Evolutionary conservation across 2,113 vertebrate species (phyloP), one percentile per base, ranked within the genome.

Genomic region (Thalassoma bifasciatum): DNA sequence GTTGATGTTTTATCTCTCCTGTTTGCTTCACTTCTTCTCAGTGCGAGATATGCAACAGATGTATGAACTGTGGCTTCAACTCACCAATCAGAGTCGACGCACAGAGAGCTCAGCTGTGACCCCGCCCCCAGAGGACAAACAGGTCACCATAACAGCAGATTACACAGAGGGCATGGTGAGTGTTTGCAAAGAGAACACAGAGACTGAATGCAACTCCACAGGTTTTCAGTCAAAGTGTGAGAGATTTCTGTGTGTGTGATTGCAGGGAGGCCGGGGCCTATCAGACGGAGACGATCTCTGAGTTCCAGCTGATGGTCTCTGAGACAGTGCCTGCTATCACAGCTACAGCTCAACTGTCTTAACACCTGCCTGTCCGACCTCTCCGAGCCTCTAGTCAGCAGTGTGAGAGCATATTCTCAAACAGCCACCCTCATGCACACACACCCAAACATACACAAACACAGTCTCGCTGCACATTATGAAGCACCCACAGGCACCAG

Each of bases 41-140:
- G 98, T 99, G 91, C 93, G 98, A 84, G 98, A 99, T 92, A 99
- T 99, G 95, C 97, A 99, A 88, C 96, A 98, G 94, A 96, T 97
- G 90, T 99, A 98, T 3, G 98, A 99, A 86, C 95, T 99, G 94
- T 98, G 97, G 97, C 94, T 98, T 72, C 97, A 97, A 75, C 95
- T 97, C 64, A 98, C 97, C 92, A 97, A 96, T 90, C 95, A 97
- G 66, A 96, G 94, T 42, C 94, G 96, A 66, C 94, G 96, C 8
- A 92, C 94, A 46, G 97, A 98, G 49, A 94, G 93, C 68, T 94
- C 95, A 0, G 91, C 95, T 0, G 91, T 97, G 79, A 95, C 93
- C 38, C 91, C 95, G 0, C 94, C 96, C 72, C 95, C 96, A 65
- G 96, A 96, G 12, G 97, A 99, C 88, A 99, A 99, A 79, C 97